These are phyloP conservation scores for Phrynocephalus versicolor DNA, from an alignment of 2,113 vertebrate genomes.

Conservation along the genomic window DNA sequence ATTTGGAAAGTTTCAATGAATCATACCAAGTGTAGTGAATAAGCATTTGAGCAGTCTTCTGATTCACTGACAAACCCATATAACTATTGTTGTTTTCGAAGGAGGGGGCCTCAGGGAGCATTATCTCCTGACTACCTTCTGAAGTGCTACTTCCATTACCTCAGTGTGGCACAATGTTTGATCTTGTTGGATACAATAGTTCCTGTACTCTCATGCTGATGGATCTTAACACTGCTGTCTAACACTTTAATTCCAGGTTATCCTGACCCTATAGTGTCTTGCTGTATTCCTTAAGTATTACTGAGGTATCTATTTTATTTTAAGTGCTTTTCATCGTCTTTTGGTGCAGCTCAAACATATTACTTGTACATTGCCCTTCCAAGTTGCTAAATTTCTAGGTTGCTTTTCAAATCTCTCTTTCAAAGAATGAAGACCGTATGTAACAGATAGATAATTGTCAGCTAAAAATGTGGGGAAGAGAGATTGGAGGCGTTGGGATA, in stretches of 20 bases:
- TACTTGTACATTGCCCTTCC: constrained; percentile 16
- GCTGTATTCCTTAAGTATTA: background rate
- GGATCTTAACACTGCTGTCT: background rate
- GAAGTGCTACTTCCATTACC: background rate
- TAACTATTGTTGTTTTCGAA: background rate
- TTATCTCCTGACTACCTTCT: background rate
- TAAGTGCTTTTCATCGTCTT: constrained; percentile 17
- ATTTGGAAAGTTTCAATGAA: background rate
- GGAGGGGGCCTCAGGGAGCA: background rate
- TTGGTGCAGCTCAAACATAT: background rate
- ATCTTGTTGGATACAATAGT: background rate
- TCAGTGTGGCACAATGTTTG: background rate
- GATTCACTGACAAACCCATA: background rate
- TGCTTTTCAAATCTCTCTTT: constrained; percentile 9
- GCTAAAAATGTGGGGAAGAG: background rate
- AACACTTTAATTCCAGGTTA: background rate
- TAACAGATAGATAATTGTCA: background rate
- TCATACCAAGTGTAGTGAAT: background rate
- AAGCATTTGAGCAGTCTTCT: background rate
- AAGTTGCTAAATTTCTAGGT: background rate
- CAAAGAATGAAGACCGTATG: background rate
- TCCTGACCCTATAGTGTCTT: constrained; percentile 1
- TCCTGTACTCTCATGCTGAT: background rate
- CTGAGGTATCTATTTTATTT: background rate
- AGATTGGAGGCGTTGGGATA: background rate